Base-by-base conservation (phyloP, 2,797 vertebrate species). In the Oreortyx pictus region DNA sequence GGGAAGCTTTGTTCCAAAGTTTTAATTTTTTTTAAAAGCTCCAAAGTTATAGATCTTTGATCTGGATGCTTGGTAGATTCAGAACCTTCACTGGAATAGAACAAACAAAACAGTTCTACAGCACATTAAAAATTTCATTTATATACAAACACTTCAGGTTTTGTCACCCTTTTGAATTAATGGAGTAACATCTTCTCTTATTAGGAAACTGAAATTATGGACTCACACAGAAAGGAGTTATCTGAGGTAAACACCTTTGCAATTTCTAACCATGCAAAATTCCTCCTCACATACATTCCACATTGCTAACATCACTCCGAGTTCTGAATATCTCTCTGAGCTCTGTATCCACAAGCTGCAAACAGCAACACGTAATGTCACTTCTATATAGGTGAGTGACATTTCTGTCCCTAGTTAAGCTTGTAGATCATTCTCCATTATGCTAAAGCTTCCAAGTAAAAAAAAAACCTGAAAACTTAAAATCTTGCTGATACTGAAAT, bases 311-410 rank as follows among this genome's bases (percentile, higher is more conserved):
- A 44, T 31, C 12, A 35, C 2, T 5, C 31, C 19, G 11, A 90
- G 71, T 64, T 88, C 27, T 60, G n/a, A 54, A 9, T 10, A 11
- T 18, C 15, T 29, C 17, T 54, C 16, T 39, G 23, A 84, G 70
- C 27, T 60, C 18, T 8, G 0, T 2, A 5, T 46, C 37, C 18
- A 20, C 1, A 0, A 35, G 7, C 7, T 39, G 22, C 23, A 35
- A 64, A 71, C 7, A 61, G 15, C 7, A 27, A 16, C 57, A 61
- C 47, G 20, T 3, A 47, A 33, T 5, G 2, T 18, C 57, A 11
- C 67, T 88, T 77, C 68, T 56, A 22, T 33, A 54, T 0, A 3
- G 46, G 15, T 7, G 7, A 73, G 9, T 17, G 65, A 70, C 18
- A 43, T 3, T 54, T 24, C 29, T 75, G 49, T 14, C 23, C 35